Evolutionary conservation across 2,113 vertebrate genomes (phyloP).

Genomic region (Bos indicus): DNA sequence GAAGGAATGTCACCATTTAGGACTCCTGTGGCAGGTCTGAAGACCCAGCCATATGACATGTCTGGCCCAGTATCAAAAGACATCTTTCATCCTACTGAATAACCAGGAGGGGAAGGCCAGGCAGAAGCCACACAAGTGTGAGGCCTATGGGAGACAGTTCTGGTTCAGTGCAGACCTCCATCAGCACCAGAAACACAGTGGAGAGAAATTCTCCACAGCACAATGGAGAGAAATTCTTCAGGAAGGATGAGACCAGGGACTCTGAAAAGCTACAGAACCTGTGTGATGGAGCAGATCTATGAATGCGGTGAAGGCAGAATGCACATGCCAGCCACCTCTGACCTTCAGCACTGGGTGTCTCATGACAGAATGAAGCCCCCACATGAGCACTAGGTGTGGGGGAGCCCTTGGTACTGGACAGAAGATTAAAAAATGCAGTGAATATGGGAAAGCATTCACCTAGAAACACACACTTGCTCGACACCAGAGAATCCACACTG

Average conservation of each 20-base stretch:
- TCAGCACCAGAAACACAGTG: background rate
- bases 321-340: background rate
- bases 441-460: conserved; percentile 9
- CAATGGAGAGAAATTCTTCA: background rate
- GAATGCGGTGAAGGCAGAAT: background rate
- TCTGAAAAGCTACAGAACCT: background rate
- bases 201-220: background rate
- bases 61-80: background rate
- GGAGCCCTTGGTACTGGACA: background rate
- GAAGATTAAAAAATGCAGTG: background rate
- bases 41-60: background rate
- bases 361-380: background rate
- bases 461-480: background rate
- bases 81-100: background rate
- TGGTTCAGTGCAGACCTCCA: background rate
- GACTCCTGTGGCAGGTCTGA: background rate
- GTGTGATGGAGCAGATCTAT: background rate
- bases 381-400: background rate
- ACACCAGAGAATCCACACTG: background rate
- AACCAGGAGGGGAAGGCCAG: background rate
- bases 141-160: background rate
- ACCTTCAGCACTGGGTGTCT: background rate
- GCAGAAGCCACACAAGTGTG: background rate
- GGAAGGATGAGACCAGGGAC: background rate
- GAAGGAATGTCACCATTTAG: background rate